Percentiles rank a stretch among this genome's conserved stretches.
phyloP scores from a whole-genome alignment of 2,113 vertebrate species.

The Atherinomorus stipes region DNA sequence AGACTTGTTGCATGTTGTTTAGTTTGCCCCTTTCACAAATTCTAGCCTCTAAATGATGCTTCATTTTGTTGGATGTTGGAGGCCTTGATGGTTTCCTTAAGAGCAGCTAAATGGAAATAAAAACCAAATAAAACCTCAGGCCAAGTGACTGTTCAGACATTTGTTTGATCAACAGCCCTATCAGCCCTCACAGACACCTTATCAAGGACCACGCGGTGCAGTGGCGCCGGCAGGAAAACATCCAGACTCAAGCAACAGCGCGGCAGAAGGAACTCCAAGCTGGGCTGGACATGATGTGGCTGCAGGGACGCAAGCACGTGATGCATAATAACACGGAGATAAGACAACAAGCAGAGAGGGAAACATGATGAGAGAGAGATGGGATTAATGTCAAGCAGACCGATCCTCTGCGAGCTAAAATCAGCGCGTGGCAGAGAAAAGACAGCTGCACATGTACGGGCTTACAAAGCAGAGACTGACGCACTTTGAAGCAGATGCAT shows the following conservation, averaged over 20 bases:
- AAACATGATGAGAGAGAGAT: slow-evolving; percentile 36
- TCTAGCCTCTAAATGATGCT: not conserved
- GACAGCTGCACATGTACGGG: not conserved
- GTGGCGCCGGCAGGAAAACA: slow-evolving; percentile 14
- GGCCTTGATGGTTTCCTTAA: not conserved
- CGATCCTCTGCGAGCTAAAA: slow-evolving; percentile 30
- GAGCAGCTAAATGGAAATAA: not conserved
- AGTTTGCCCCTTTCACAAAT: not conserved
- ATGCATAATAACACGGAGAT: slow-evolving; percentile 51
- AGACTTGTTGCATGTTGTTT: not conserved
- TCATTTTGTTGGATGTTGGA: not conserved
- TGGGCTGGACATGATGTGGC: slow-evolving; percentile 9
- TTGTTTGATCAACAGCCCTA: slow-evolving; percentile 32
- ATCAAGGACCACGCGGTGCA: slow-evolving; percentile 6
- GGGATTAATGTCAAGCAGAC: slow-evolving; percentile 46
- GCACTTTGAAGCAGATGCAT: not conserved
- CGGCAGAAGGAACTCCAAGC: slow-evolving; percentile 10
- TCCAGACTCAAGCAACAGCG: not conserved
- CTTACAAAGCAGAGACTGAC: not conserved
- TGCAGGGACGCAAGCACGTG: slow-evolving; percentile 16
- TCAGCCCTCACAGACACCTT: slow-evolving; percentile 1
- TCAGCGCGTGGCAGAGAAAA: slow-evolving; percentile 25
- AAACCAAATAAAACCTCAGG: not conserved
- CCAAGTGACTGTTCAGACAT: not conserved
- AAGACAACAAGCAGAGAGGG: slow-evolving; percentile 34